These are phyloP conservation scores for Drosophila repletoides DNA, from an alignment of 1,140 invertebrate genomes.

Conservation along the genomic window DNA sequence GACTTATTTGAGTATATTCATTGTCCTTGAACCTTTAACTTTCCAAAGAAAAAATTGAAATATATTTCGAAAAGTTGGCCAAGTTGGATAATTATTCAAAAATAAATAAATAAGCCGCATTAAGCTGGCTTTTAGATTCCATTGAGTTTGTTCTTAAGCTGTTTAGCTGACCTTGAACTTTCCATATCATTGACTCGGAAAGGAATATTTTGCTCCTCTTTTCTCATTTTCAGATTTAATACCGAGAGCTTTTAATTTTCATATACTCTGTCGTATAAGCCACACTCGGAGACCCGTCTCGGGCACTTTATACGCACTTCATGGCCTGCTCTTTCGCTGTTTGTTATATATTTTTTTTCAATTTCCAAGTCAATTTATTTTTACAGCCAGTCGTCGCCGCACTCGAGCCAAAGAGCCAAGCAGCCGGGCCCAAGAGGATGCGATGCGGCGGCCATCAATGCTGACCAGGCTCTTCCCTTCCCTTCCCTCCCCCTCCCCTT, in stretches of 20 bases:
- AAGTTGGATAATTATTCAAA: too few relatives aligned
- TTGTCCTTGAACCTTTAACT: too few relatives aligned
- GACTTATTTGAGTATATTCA: too few relatives aligned
- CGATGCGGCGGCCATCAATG: constrained; percentile 44
- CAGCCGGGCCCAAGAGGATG: constrained; percentile 44
- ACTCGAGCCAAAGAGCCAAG: constrained; percentile 41
- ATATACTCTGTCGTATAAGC: constrained; percentile 28
- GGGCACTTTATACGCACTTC: constrained; percentile 32
- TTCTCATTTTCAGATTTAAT: constrained; percentile 43
- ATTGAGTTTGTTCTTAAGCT: too few relatives aligned
- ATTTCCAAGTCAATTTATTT: constrained; percentile 81
- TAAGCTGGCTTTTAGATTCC: too few relatives aligned
- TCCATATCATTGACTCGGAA: constrained; percentile 31
- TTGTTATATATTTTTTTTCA: constrained; percentile 62
- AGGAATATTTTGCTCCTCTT: constrained; percentile 44
- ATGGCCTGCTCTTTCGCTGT: constrained; percentile 26
- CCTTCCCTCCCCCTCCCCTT: too few relatives aligned
- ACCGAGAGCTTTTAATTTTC: constrained; percentile 37
- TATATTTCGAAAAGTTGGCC: too few relatives aligned
- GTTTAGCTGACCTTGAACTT: constrained; percentile 30
- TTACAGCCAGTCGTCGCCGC: constrained; percentile 59
- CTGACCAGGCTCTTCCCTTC: constrained; percentile 52
- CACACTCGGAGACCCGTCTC: neutral
- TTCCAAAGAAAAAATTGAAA: too few relatives aligned
- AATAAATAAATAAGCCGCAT: too few relatives aligned